Conservation (phyloP, 2,888 invertebrate genomes). For the Tipula unca region DNA sequence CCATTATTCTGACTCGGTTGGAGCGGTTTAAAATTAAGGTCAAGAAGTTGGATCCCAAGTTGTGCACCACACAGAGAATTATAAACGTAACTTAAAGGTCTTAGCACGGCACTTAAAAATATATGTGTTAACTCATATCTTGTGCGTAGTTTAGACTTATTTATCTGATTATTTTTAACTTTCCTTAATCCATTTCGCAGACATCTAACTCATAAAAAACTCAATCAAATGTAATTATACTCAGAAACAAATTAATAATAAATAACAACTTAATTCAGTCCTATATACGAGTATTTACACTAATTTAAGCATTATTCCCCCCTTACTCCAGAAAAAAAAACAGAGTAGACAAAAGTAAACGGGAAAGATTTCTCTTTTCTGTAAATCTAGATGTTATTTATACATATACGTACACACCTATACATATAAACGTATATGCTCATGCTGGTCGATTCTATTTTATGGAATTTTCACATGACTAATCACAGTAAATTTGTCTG, state of each 20-base stretch:
- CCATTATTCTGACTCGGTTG: too few relatives aligned
- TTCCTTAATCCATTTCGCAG: background rate
- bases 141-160: too few relatives aligned
- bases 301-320: background rate
- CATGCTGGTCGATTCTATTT: background rate
- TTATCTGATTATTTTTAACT: too few relatives aligned
- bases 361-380: background rate
- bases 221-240: background rate
- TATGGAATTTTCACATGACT: background rate
- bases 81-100: too few relatives aligned
- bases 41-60: too few relatives aligned
- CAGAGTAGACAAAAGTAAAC: background rate
- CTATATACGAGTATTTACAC: background rate
- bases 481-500: constrained; percentile 14
- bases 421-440: background rate
- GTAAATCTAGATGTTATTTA: background rate
- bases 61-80: too few relatives aligned
- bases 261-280: background rate
- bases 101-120: too few relatives aligned
- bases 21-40: too few relatives aligned
- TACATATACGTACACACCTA: background rate
- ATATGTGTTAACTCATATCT: too few relatives aligned
- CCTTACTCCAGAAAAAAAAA: background rate
- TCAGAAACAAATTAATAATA: background rate
- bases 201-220: background rate